phyloP scores from a whole-genome alignment of 2,888 invertebrate species.

The Drosophila trichaetosa region DNA sequence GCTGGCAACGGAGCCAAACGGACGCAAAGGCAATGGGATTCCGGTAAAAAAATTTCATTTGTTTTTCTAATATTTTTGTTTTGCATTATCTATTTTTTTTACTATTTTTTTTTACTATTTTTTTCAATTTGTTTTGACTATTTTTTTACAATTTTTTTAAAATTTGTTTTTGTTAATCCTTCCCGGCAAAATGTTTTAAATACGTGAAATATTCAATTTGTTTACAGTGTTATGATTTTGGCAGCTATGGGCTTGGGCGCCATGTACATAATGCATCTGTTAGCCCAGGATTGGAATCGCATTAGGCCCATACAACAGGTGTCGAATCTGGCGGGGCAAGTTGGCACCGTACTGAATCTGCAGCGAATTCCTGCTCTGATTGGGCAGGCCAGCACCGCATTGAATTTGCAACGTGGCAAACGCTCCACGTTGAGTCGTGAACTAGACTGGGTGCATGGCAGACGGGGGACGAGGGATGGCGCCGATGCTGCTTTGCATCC shows the following conservation, averaged over 20 bases:
- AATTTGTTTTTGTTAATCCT: conserved; percentile 12
- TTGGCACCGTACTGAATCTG: conserved; percentile 53
- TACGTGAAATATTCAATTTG: neutral
- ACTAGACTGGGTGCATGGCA: conserved; percentile 35
- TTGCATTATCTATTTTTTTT: too few relatives aligned
- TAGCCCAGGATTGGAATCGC: conserved; percentile 86
- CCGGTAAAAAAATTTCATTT: too few relatives aligned
- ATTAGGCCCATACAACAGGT: conserved; percentile 83
- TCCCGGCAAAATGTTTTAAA: neutral
- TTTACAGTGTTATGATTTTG: conserved; percentile 79
- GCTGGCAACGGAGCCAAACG: conserved; percentile 55
- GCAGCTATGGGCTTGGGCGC: conserved; percentile 85
- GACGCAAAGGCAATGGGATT: conserved; percentile 69
- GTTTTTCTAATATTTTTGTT: too few relatives aligned
- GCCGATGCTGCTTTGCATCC: conserved; percentile 6
- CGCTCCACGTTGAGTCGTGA: conserved; percentile 56
- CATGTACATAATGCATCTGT: conserved; percentile 85
- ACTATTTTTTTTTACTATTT: too few relatives aligned
- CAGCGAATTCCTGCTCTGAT: conserved; percentile 50
- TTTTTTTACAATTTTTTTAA: too few relatives aligned
- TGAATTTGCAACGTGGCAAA: conserved; percentile 71
- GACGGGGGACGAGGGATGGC: conserved; percentile 12
- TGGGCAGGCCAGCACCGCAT: conserved; percentile 65
- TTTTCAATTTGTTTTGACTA: too few relatives aligned
- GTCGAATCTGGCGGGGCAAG: conserved; percentile 67